A percentile compares a stretch with the other conserved stretches of the same genome.
phyloP scores from a whole-genome alignment of 2,797 vertebrate genomes.

The Eupleurogrammus muticus region DNA sequence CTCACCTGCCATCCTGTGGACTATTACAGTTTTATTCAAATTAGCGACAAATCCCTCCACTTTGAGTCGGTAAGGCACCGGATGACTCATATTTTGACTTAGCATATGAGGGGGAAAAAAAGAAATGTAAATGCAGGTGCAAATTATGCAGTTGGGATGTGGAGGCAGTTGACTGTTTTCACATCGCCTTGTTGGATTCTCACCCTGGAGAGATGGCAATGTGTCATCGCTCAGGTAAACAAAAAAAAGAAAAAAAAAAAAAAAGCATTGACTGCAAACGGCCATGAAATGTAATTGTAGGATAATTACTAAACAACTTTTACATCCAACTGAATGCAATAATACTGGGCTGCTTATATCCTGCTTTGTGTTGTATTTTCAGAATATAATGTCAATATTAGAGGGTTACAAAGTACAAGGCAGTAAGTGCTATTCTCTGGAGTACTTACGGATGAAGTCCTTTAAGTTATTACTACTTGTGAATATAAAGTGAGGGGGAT shows the following conservation, averaged over 20 bases:
- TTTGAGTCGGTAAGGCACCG: slow-evolving; percentile 31
- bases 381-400: not conserved
- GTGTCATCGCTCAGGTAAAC: slow-evolving; percentile 38
- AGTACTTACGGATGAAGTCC: not conserved
- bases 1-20: too few relatives aligned
- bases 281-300: not conserved
- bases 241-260: slow-evolving; percentile 21
- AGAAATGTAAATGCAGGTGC: slow-evolving; percentile 49
- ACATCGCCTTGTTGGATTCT: slow-evolving; percentile 40
- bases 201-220: slow-evolving; percentile 45
- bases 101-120: slow-evolving; percentile 31
- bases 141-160: slow-evolving; percentile 56
- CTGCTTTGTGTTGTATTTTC: not conserved
- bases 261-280: not conserved
- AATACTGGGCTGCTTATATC: not conserved
- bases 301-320: slow-evolving; percentile 3
- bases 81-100: slow-evolving; percentile 54
- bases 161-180: slow-evolving; percentile 50
- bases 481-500: not conserved
- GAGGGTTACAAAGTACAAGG: not conserved
- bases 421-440: not conserved
- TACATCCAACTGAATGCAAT: not conserved
- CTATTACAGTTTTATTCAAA: slow-evolving; percentile 28
- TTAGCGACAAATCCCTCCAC: slow-evolving; percentile 44
- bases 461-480: slow-evolving; percentile 4